phyloP scores from a whole-genome alignment of 1,140 invertebrate genomes.

The Diorhabda carinulata region DNA sequence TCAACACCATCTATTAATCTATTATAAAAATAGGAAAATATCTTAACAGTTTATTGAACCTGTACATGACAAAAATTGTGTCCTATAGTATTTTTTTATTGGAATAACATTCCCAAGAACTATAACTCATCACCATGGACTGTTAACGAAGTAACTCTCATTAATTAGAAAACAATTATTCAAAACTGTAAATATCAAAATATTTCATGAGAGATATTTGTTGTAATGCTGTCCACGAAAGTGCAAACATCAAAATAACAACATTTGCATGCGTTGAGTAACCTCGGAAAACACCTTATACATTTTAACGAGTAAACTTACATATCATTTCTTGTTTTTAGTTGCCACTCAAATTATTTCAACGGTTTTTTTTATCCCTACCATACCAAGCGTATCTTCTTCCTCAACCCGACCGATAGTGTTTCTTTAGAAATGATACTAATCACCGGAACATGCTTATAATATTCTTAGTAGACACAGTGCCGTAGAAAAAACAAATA shows the following conservation, averaged over 20 bases:
- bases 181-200: too few species aligned
- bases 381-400: constrained; percentile 4
- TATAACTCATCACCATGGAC: too few species aligned
- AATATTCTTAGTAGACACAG: constrained; percentile 14
- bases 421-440: constrained; percentile 20
- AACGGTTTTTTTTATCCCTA: constrained; percentile 12
- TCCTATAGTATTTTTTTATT: too few species aligned
- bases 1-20: too few species aligned
- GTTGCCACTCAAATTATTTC: constrained; percentile 6
- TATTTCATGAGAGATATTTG: too few species aligned
- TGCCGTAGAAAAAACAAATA: background rate
- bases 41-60: too few species aligned
- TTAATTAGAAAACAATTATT: too few species aligned
- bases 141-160: too few species aligned
- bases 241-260: constrained; percentile 16
- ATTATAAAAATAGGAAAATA: too few species aligned
- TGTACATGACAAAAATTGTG: too few species aligned
- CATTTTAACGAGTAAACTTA: constrained; percentile 18
- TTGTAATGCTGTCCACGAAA: background rate
- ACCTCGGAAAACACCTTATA: constrained; percentile 6
- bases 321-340: constrained; percentile 13
- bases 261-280: constrained; percentile 13
- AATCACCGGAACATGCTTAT: constrained; percentile 17
- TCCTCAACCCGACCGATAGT: constrained; percentile 11
- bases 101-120: too few species aligned